Conservation (phyloP, 2,797 vertebrate genomes). For the Platyrinchus mystaceus region DNA sequence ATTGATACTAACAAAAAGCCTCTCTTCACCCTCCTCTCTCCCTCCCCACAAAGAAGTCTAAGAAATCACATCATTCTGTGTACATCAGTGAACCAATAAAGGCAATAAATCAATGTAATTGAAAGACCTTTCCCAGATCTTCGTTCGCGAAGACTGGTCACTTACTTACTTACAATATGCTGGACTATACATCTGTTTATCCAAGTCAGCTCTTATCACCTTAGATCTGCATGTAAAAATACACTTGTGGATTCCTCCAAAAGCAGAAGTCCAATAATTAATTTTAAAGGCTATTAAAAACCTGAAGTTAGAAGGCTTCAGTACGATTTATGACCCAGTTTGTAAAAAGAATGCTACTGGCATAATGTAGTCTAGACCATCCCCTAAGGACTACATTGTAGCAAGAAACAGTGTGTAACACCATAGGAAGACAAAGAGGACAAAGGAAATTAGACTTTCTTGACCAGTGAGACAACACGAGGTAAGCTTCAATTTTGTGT, state of each 20-base stretch:
- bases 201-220: not conserved
- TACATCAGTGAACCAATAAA: constrained; percentile 51
- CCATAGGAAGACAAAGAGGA: not conserved
- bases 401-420: not conserved
- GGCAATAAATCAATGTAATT: constrained; percentile 63
- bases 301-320: not conserved
- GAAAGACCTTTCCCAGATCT: no score
- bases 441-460: not conserved
- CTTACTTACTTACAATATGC: constrained; percentile 14
- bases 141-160: no score
- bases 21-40: not conserved
- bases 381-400: not conserved
- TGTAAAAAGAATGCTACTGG: not conserved
- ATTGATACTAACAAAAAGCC: constrained; percentile 71
- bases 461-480: not conserved
- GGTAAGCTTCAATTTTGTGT: not conserved
- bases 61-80: constrained; percentile 59
- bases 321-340: not conserved
- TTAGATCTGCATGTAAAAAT: not conserved
- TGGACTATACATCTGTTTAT: not conserved
- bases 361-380: not conserved
- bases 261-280: not conserved
- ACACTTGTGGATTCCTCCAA: not conserved
- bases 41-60: constrained; percentile 43
- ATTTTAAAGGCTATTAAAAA: constrained; percentile 26